Evolutionary conservation across 2,888 invertebrate species (phyloP), one percentile per base, ranked within the genome.

Genomic region (Masnerella sp.): DNA sequence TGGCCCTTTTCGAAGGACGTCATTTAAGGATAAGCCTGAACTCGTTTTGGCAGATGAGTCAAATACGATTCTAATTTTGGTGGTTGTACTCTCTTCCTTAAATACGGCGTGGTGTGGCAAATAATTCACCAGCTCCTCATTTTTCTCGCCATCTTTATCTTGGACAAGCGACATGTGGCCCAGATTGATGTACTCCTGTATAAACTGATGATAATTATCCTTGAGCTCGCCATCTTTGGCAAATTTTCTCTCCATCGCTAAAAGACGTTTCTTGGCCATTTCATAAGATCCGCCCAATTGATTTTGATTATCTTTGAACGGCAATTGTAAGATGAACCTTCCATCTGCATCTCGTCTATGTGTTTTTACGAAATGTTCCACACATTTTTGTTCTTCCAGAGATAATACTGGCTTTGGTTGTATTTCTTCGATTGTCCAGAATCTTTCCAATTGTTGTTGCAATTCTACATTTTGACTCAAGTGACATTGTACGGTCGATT

Each of bases 351-450:
- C 65, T 0, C 70, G 36, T 20, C n/a, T 18, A 11, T 58, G 17
- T 1, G 58, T 61, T 14, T 43, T 20, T 8, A 25, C 25, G 49
- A 76, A 76, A 56, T 73, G 69, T 9, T 58, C 38, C 61, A 77
- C 78, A 38, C 76, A 79, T n/a, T 1, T 25, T 30, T 40, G 45
- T 51, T 78, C 77, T 15, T 78, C 76, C 5, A 3, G 9, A 7
- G 75, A 68, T n/a, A 70, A 12, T 7, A 42, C 14, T 5, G 25
- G 15, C 7, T 15, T 15, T 20, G 22, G 5, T 4, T 36, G 9
- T 11, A 14, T 9, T 43, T 76, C 73, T 22, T 79, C 75, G 11
- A 79, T 38, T 18, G 65, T 42, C 77, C 75, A 77, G 45, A 77
- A 79, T 42, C 64, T 67, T 59, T 72, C 43, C 2, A 75, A 18